Evolutionary conservation across 1,140 invertebrate genomes (phyloP), one percentile per base, ranked within the genome.

Genomic region (Hypsibius dujardini): DNA sequence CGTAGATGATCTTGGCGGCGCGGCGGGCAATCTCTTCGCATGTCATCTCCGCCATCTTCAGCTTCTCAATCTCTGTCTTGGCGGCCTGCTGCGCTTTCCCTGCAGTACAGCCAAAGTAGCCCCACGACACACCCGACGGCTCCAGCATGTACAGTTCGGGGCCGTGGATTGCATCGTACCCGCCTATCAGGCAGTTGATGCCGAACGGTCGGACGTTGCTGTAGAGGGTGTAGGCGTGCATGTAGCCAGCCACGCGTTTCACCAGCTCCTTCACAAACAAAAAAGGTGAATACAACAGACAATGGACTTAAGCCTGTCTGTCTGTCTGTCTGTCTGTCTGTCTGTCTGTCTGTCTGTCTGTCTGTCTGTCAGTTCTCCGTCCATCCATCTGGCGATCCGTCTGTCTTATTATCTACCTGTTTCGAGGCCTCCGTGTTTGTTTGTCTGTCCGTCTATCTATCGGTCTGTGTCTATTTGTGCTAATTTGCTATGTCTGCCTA

Each of bases 1-100:
- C 82, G 77, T 97, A 95, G 76, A 98, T 94, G 69, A 79, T 78
- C 2, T 74, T 73, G 2, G 79, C 77, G 3, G 79, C 76, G 71
- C 78, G 76, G 67, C 79, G 78, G 14, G 76, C 75, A 2, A 79
- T 71, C 47, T 78, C 70, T 15, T 76, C 71, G 40, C 73, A 71
- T 50, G 69, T 47, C 7, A 79, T 69, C n/a, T 73, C 69, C 47
- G 46, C 72, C 47, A 81, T 75, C 78, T 95, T 95, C 1, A 97
- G 79, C 79, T 98, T 99, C 81, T 99, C 96, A 77, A 99, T 95
- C 84, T 99, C 96, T 47, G 96, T 98, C 83, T 98, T 98, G 2
- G 95, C 96, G 71, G 92, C 88, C 78, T 98, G 95, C 79, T 95
- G 95, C 3, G 94, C 94, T 84, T 99, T 99, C 1, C 96, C 96